Evolutionary conservation across 53 echinoderm and acorn worm species (phyloP), one percentile per base, ranked within the genome.

Genomic region (Patiria pectinifera): DNA sequence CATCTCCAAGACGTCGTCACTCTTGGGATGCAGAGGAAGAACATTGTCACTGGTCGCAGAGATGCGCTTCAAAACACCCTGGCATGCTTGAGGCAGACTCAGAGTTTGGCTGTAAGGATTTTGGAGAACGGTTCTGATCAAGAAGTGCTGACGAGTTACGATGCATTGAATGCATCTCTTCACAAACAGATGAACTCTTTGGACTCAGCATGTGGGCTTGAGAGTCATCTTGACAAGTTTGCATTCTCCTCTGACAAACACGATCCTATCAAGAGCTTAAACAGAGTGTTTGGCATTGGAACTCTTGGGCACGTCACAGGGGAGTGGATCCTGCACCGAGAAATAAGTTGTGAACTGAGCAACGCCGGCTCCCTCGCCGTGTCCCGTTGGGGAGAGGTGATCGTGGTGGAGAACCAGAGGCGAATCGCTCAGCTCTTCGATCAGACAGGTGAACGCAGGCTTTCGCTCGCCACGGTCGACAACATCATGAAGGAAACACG

Each of bases 341-440:
- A 86, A 53, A 48, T 86, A 1, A 74, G 86, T 44, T 79, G 80
- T 53, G 86, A 13, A 23, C 5, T 35, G 19, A 70, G 74, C 2
- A 25, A 24, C 23, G 12, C 86, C 12, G 47, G 72, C 53, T 44
- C 58, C 14, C 49, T 85, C 6, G 85, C 85, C 13, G 85, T 85
- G 19, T 66, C 72, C 12, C 71, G 59, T 18, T 74, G 47, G 15
- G 75, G 75, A 53, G 86, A 86, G 72, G 19, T 74, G 48, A 48
- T 86, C 13, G 71, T 86, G 12, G 86, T 74, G 22, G 86, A 86
- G 74, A 71, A 58, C 24, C 72, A 74, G 72, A 86, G 75, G 23
- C 74, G 12, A 48, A 74, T 14, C 23, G 86, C 74, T 46, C 86
- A 72, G 22, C 48, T 86, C 49, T 86, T 72, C 6, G 86, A 53